Percentiles rank a stretch among this genome's conserved stretches.
Evolutionary conservation across 1,140 invertebrate genomes (phyloP).

Genomic region (Drosophila aff.): DNA sequence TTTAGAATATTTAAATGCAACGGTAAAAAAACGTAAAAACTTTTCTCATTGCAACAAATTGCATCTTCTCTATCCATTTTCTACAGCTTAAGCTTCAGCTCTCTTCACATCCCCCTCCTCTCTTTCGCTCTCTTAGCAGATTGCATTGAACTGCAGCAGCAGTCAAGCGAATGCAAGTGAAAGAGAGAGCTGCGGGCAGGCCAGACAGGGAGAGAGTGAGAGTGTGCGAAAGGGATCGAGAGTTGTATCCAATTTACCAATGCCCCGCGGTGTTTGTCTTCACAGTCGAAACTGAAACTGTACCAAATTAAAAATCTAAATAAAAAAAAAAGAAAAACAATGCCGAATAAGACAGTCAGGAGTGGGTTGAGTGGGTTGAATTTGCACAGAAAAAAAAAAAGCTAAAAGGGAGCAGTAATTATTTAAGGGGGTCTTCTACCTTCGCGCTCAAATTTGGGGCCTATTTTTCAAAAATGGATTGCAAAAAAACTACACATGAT

Average conservation of each 20-base stretch:
- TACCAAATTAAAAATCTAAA: conserved; percentile 32
- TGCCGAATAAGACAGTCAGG: neutral
- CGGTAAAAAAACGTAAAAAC: neutral
- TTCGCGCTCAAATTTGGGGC: too few species aligned
- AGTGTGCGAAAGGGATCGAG: neutral
- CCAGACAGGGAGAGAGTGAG: conserved; percentile 6
- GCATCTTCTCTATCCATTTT: neutral
- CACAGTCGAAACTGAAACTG: conserved; percentile 32
- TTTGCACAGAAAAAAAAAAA: conserved; percentile 6
- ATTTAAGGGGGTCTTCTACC: too few species aligned
- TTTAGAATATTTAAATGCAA: neutral
- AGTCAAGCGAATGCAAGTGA: conserved; percentile 5
- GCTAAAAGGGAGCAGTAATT: neutral
- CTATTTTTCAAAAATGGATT: too few species aligned
- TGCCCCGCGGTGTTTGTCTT: conserved; percentile 24
- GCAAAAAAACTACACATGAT: too few species aligned
- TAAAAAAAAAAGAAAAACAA: neutral
- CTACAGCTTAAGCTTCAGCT: neutral
- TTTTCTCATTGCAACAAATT: neutral
- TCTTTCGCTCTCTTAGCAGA: conserved; percentile 2
- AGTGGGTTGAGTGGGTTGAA: conserved; percentile 3
- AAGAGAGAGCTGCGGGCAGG: conserved; percentile 4
- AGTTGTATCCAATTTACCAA: conserved; percentile 29
- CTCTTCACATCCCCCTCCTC: neutral
- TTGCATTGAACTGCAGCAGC: conserved; percentile 30